Evolutionary conservation across 2,888 invertebrate species (phyloP).

Genomic region (Brassicogethes aeneus): DNA sequence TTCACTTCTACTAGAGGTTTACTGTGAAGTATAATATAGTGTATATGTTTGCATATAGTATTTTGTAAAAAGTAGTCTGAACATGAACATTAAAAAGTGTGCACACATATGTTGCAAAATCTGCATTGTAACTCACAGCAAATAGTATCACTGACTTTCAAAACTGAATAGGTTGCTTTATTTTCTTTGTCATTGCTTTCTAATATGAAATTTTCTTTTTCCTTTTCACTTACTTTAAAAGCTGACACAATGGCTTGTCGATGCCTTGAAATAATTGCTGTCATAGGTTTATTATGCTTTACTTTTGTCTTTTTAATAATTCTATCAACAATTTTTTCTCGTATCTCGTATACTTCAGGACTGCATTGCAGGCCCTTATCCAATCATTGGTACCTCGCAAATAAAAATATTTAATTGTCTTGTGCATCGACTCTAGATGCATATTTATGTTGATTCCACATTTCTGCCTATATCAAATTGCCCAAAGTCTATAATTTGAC

Average conservation of each 20-base stretch:
- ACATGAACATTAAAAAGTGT: background rate
- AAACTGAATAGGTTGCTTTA: background rate
- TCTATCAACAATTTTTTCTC: background rate
- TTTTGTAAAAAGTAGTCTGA: no score
- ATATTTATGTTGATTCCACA: no score
- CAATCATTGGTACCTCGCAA: background rate
- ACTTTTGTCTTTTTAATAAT: background rate
- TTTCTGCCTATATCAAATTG: background rate
- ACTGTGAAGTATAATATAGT: no score
- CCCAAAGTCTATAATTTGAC: background rate
- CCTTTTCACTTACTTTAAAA: no score
- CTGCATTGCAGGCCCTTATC: conserved; percentile 2
- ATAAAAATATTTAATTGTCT: background rate
- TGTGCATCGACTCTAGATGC: background rate
- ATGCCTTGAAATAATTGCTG: background rate
- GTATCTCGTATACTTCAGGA: background rate
- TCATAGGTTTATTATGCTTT: background rate
- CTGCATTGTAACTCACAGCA: background rate
- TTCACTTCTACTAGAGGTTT: no score
- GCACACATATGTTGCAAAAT: background rate
- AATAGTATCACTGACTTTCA: background rate
- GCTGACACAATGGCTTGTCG: background rate
- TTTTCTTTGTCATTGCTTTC: background rate
- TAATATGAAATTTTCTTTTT: background rate
- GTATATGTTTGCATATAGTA: no score